Base-by-base conservation (phyloP, 2,797 vertebrate genomes). In the Naso thynnoides region DNA sequence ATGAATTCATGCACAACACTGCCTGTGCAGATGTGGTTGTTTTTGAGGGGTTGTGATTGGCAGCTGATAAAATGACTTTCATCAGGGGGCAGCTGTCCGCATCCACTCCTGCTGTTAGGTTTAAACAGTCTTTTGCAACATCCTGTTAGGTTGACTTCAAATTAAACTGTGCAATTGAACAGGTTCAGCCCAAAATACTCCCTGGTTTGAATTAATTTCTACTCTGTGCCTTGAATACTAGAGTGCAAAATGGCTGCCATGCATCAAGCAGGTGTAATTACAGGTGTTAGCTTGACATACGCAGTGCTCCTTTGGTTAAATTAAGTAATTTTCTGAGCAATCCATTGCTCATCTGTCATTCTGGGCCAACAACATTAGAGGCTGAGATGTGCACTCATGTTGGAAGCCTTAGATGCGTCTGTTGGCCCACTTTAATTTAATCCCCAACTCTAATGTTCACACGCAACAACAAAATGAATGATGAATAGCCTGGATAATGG, bases 271-370 rank as follows among this genome's bases (percentile, higher is more conserved):
- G 86, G 87, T 88, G 82, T 82, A 89, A 92, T 89, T 91, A 81
- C 82, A 89, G 86, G 79, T 85, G 87, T 85, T 88, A 64, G 80
- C 76, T 60, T 71, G 83, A 90, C 81, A 89, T 86, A 76, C 14
- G 61, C 81, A 69, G 70, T 58, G 68, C 82, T 72, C 50, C 83
- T 82, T 86, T 70, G 68, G 74, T 81, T 71, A 71, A 90, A 93
- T 92, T 54, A 63, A 90, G 87, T 91, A 56, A 93, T 93, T 88
- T 83, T 53, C 70, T n/a, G 73, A 73, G 81, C 58, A 64, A 73
- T 79, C 78, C 82, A 83, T 90, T 74, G 73, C 81, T 92, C 90
- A 89, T 90, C 89, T 87, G 85, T 91, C 90, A 88, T 86, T 75
- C 50, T 1, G 53, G 47, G 70, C 73, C 83, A 92, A 93, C 89